Evolutionary conservation across 2,888 invertebrate genomes (phyloP).

Genomic region (Mactromeris polynyma): DNA sequence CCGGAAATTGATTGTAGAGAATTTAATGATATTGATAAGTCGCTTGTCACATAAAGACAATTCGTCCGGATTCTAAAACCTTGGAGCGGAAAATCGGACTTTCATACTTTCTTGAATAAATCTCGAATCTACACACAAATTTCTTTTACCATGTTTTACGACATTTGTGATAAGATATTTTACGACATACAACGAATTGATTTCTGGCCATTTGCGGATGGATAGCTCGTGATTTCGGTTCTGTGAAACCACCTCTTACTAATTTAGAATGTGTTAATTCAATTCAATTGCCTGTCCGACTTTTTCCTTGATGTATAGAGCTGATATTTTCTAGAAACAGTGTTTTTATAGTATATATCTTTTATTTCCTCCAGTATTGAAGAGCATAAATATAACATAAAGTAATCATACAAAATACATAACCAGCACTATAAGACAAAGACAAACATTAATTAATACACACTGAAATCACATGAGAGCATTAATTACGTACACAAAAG

Average conservation of each 20-base stretch:
- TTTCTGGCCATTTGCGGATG: background rate
- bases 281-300: background rate
- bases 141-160: background rate
- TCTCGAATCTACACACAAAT: background rate
- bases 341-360: no score
- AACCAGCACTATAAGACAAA: no score
- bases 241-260: background rate
- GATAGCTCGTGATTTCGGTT: background rate
- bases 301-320: no score
- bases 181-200: conserved; percentile 14
- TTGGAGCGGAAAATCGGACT: background rate
- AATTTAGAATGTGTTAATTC: background rate
- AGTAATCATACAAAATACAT: no score
- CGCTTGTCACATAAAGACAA: background rate
- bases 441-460: no score
- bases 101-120: background rate
- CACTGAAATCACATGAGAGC: no score
- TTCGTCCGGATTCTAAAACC: background rate
- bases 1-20: conserved; percentile 15
- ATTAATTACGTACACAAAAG: no score
- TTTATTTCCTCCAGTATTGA: no score
- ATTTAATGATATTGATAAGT: background rate
- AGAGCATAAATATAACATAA: no score
- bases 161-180: background rate
- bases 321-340: no score